phyloP scores from a whole-genome alignment of 2,113 vertebrate species.

The Verasper variegatus region DNA sequence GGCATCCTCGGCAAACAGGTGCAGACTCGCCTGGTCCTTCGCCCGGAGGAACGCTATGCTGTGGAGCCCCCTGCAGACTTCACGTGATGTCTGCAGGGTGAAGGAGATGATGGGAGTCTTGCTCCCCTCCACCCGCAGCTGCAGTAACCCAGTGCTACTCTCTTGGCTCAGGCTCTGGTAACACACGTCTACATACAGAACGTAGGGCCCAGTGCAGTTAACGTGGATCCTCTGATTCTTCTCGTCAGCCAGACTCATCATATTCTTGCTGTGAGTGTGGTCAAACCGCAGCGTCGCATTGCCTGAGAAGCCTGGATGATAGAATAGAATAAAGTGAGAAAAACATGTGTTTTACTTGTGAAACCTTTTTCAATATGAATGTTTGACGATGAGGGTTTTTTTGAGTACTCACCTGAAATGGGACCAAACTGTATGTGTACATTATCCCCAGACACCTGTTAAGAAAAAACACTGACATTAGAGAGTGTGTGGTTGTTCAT shows the following conservation, averaged over 20 bases:
- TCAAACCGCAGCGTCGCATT: fast-evolving
- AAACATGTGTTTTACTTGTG: background rate
- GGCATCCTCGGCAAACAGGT: fast-evolving
- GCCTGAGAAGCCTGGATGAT: background rate
- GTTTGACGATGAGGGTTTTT: background rate
- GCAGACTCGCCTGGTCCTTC: conserved; percentile 1
- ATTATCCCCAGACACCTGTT: background rate
- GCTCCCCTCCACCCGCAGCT: conserved; percentile 6
- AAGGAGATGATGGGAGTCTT: background rate
- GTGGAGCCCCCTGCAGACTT: conserved; percentile 54
- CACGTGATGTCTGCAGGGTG: fast-evolving
- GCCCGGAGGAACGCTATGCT: conserved; percentile 35
- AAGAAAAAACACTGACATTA: background rate
- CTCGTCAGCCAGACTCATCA: background rate
- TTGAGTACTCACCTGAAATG: conserved; percentile 45
- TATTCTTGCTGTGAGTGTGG: fast-evolving
- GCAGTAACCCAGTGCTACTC: background rate
- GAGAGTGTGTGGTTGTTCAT: background rate
- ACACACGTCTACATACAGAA: conserved; percentile 54
- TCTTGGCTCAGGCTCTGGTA: fast-evolving
- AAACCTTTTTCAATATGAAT: too few relatives aligned
- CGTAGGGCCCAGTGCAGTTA: conserved; percentile 67
- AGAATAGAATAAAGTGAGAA: background rate
- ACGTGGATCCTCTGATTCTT: background rate
- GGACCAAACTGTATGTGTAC: conserved; percentile 43